A percentile compares a stretch with the other conserved stretches of the same genome.
phyloP scores from a whole-genome alignment of 2,113 vertebrate species.

The Lanius ludovicianus region DNA sequence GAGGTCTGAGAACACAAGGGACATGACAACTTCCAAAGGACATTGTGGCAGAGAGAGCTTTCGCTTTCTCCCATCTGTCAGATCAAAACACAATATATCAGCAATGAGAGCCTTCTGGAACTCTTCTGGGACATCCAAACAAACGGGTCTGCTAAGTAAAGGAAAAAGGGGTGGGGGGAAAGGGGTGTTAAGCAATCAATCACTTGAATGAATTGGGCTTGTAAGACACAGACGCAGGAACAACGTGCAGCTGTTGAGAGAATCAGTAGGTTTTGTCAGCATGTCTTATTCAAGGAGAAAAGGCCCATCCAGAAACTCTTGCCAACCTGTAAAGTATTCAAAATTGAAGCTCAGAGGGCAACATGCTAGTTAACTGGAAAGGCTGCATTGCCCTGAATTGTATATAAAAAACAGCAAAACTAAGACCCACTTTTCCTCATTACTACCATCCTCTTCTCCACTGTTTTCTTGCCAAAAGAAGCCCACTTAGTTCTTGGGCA shows the following conservation, averaged over 20 bases:
- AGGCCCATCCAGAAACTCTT: not conserved
- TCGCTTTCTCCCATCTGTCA: not conserved
- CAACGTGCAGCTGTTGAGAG: not conserved
- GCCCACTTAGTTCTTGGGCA: not conserved
- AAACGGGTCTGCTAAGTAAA: not conserved
- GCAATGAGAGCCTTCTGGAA: not conserved
- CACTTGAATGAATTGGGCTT: not conserved
- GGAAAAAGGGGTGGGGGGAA: not conserved
- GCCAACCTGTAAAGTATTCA: not conserved
- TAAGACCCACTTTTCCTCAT: not conserved
- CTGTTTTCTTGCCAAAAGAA: not conserved
- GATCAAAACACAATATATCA: not conserved
- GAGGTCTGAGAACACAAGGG: not conserved
- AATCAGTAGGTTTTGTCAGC: not conserved
- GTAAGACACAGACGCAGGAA: not conserved
- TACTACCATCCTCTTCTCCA: not conserved
- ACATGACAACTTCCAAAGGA: not conserved
- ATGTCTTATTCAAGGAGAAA: not conserved
- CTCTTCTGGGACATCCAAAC: not conserved
- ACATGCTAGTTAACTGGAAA: not conserved
- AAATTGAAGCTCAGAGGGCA: not conserved
- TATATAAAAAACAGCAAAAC: not conserved
- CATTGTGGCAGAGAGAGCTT: not conserved
- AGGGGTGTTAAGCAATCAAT: not conserved
- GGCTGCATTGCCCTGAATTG: not conserved